phyloP scores from a whole-genome alignment of 2,113 vertebrate species.

The Anser brachyrhynchus region DNA sequence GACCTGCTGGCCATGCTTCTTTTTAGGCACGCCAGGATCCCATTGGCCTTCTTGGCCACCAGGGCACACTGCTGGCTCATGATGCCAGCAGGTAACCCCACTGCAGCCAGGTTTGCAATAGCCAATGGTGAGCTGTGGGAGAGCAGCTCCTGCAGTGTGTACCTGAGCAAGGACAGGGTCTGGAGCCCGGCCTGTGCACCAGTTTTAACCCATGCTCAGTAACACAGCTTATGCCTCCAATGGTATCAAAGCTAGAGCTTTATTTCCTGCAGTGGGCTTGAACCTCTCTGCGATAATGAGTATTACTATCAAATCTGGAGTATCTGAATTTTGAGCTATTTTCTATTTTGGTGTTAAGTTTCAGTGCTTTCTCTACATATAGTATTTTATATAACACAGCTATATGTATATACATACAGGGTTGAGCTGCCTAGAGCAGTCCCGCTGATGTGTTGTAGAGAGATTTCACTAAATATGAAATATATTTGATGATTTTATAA shows the following conservation, averaged over 20 bases:
- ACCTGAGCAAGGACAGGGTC: not conserved
- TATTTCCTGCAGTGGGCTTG: slow-evolving; percentile 32
- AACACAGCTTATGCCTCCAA: not conserved
- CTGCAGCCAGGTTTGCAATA: not conserved
- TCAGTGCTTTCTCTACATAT: slow-evolving; percentile 57
- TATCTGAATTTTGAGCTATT: slow-evolving; percentile 65
- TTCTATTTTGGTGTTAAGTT: slow-evolving; percentile 67
- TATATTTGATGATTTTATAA: slow-evolving; percentile 59
- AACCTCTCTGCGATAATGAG: slow-evolving; percentile 43
- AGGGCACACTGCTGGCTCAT: too few relatives aligned
- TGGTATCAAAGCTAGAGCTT: not conserved
- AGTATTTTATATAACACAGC: slow-evolving; percentile 65
- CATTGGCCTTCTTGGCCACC: too few relatives aligned
- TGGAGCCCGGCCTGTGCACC: accelerated
- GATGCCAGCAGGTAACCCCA: accelerated
- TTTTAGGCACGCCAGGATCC: too few relatives aligned
- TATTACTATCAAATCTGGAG: slow-evolving; percentile 31
- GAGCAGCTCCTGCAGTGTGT: accelerated
- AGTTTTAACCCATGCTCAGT: not conserved
- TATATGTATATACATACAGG: slow-evolving; percentile 9
- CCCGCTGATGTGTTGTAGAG: slow-evolving; percentile 47
- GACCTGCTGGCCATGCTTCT: too few relatives aligned
- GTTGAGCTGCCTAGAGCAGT: slow-evolving; percentile 37
- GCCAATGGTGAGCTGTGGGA: not conserved
- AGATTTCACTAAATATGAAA: slow-evolving; percentile 49